phyloP scores from a whole-genome alignment of 2,797 vertebrate genomes.

The Parotocinclus haroldoi region DNA sequence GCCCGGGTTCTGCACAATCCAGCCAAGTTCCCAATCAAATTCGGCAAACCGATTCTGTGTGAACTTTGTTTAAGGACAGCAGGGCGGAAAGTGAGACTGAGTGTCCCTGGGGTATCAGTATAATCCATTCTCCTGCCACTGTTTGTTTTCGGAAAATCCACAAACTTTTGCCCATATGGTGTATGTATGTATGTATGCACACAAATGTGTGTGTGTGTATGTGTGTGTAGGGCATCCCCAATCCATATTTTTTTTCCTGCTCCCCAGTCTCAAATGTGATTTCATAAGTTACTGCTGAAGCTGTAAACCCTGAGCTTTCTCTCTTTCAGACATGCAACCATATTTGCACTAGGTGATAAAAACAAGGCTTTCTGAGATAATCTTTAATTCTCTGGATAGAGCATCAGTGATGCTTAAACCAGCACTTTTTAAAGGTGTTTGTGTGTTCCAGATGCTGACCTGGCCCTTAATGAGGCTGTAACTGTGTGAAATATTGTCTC shows the following conservation, averaged over 20 bases:
- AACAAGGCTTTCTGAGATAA: slow-evolving; percentile 32
- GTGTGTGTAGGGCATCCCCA: not conserved
- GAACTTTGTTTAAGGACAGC: no score
- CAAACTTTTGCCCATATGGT: no score
- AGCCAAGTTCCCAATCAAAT: no score
- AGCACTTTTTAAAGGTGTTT: slow-evolving; percentile 31
- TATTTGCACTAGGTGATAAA: slow-evolving; percentile 34
- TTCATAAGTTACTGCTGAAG: not conserved
- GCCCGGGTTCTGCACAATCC: no score
- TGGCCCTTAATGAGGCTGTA: slow-evolving; percentile 60
- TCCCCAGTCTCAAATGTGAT: not conserved
- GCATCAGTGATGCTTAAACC: slow-evolving; percentile 42
- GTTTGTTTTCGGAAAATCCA: no score
- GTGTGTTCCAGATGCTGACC: slow-evolving; percentile 30
- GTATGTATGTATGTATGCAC: no score
- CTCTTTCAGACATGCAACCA: slow-evolving; percentile 8
- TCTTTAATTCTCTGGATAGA: slow-evolving; percentile 27
- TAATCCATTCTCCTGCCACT: no score
- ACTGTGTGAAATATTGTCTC: slow-evolving; percentile 61
- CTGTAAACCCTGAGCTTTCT: not conserved
- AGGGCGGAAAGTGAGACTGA: no score
- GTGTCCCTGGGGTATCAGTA: no score
- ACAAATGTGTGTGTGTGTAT: no score
- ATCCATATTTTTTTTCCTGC: not conserved
- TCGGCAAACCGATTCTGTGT: no score